A percentile compares a stretch with the other conserved stretches of the same genome.
Conservation (phyloP, 2,888 invertebrate species). For the Melitaea athalia region DNA sequence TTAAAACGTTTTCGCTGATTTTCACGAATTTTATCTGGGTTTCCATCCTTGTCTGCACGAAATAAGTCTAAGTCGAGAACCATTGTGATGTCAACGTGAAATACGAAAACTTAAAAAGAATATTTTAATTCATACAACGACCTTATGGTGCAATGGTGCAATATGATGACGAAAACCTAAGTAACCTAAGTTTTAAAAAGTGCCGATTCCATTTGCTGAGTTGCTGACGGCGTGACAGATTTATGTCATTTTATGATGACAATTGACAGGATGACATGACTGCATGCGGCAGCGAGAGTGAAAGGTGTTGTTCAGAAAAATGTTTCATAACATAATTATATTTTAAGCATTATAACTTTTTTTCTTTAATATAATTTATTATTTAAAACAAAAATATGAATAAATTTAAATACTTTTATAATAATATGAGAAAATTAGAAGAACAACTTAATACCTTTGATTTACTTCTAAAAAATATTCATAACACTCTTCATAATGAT, state of each 20-base stretch:
- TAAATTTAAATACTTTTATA: too few species aligned
- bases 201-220: neutral
- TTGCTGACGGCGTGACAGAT: constrained; percentile 10
- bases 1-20: constrained; percentile 97
- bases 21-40: constrained; percentile 94
- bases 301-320: constrained; percentile 31
- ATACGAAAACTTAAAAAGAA: neutral
- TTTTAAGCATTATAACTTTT: too few species aligned
- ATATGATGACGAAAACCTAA: constrained; percentile 17
- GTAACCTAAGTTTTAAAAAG: neutral
- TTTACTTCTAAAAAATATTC: too few species aligned
- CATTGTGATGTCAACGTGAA: constrained; percentile 83
- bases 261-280: neutral
- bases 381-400: too few species aligned
- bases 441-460: too few species aligned
- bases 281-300: constrained; percentile 9
- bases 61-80: constrained; percentile 98
- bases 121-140: neutral
- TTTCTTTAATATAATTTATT: too few species aligned
- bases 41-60: constrained; percentile 96
- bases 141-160: neutral
- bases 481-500: too few species aligned
- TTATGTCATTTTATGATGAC: too few species aligned
- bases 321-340: neutral
- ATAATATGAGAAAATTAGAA: too few species aligned